phyloP scores from a whole-genome alignment of 2,888 invertebrate genomes.

The Phortica okadai region DNA sequence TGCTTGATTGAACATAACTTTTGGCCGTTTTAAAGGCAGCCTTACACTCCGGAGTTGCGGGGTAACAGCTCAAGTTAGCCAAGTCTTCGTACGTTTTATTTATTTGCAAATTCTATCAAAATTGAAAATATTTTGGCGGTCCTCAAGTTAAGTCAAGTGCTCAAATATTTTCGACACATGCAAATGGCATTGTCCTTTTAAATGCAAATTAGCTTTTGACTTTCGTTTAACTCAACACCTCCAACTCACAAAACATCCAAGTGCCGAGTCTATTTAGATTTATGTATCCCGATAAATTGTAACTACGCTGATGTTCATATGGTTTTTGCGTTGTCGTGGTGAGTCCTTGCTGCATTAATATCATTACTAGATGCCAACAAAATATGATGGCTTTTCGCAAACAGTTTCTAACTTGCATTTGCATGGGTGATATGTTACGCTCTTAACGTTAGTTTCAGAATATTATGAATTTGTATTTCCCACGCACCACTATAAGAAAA shows the following conservation, averaged over 20 bases:
- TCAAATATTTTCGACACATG: constrained; percentile 1
- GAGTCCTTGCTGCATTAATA: constrained; percentile 49
- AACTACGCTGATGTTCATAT: constrained; percentile 67
- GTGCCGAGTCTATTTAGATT: constrained; percentile 66
- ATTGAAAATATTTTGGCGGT: constrained; percentile 63
- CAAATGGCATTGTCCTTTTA: constrained; percentile 59
- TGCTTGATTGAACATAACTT: constrained; percentile 23
- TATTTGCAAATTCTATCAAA: constrained; percentile 65
- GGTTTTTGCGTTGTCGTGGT: constrained; percentile 60
- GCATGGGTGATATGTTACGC: constrained; percentile 54
- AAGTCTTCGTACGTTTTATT: constrained; percentile 54
- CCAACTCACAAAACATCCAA: constrained; percentile 8
- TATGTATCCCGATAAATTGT: constrained; percentile 69
- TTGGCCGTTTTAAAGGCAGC: constrained; percentile 2
- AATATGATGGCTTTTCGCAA: constrained; percentile 55
- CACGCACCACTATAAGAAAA: too few relatives aligned
- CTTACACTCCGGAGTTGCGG: neutral
- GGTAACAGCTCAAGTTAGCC: constrained; percentile 12
- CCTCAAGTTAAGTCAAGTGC: constrained; percentile 38
- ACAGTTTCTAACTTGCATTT: constrained; percentile 42
- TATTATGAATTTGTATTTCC: constrained; percentile 37
- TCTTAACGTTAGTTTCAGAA: constrained; percentile 40
- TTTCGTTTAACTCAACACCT: constrained; percentile 29
- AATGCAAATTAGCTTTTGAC: constrained; percentile 71
- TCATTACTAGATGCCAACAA: constrained; percentile 56